Conservation (phyloP, 1,140 invertebrate genomes). For the Asbolus verrucosus region DNA sequence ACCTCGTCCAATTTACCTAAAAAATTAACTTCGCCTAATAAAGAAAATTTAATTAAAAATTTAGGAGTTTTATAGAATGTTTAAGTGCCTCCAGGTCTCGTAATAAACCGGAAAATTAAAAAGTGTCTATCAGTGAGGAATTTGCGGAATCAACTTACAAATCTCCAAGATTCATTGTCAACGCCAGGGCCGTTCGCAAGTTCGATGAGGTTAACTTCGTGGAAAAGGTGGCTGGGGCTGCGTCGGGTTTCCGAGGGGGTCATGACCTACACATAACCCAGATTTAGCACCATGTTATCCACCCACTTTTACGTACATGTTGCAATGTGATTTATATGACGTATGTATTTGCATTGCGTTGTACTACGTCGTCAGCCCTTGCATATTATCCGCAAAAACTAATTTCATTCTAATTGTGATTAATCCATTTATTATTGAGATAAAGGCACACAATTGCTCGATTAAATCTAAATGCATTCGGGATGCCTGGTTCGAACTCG, state of each 20-base stretch:
- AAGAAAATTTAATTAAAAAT: too few relatives aligned
- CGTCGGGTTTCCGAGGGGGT: conserved; percentile 77
- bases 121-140: not conserved
- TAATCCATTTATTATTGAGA: conserved; percentile 41
- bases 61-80: too few relatives aligned
- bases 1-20: conserved; percentile 78
- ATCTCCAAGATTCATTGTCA: conserved; percentile 66
- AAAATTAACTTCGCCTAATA: too few relatives aligned
- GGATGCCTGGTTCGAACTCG: not conserved
- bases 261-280: conserved; percentile 73
- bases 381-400: conserved; percentile 43
- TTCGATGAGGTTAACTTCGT: conserved; percentile 77
- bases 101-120: too few relatives aligned
- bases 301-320: conserved; percentile 48
- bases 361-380: conserved; percentile 40
- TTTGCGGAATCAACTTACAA: conserved; percentile 59
- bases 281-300: conserved; percentile 47
- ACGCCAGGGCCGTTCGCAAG: conserved; percentile 68
- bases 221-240: conserved; percentile 78
- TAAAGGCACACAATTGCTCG: not conserved
- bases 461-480: not conserved
- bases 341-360: conserved; percentile 50
- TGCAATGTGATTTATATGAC: conserved; percentile 51
- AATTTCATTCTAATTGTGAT: conserved; percentile 45
- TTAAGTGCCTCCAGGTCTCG: too few relatives aligned